Evolutionary conservation across 2,888 invertebrate genomes (phyloP), one percentile per base, ranked within the genome.

Genomic region (Cheilosia vulpina): DNA sequence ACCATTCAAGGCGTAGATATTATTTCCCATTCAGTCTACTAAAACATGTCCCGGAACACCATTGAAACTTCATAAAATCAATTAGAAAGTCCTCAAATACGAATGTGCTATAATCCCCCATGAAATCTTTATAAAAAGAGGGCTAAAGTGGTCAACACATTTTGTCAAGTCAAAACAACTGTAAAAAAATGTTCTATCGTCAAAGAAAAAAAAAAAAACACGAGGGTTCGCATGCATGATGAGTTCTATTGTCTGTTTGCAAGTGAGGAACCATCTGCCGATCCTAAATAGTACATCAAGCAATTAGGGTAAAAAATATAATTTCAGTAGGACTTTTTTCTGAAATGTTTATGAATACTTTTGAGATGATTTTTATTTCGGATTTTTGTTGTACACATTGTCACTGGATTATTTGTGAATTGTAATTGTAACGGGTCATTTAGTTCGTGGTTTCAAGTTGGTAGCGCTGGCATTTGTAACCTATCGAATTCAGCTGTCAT

Each of bases 211-310:
- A 71, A 60, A 50, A 31, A 31, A 6, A 24, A 24, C 24, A 24
- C 27, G 58, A 60, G 58, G 50, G 58, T 27, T 50, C 24, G 31
- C 17, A 50, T 38, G 50, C 71, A 50, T 60, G 50, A 71, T 71
- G 58, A 60, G 38, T 38, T 60, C 50, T 34, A 50, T 71, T 71
- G 71, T 71, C 38, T 60, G 58, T 5, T 4, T 3, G 38, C 38
- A 13, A 38, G 13, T 60, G n/a, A 41, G 38, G 45, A 45, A 68
- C 43, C 71, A 71, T 71, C 71, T 71, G 71, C 71, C 58, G n/a
- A 57, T 69, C n/a, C 60, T 45, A 17, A 13, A 38, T 13, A 38
- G 38, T 38, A 38, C 13, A 38, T 38, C 38, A 38, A 38, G 38
- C 13, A 38, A 38, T 38, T 13, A 11, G 9, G 38, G 13, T 38